A percentile compares a stretch with the other conserved stretches of the same genome.
Evolutionary conservation across 2,888 invertebrate genomes (phyloP).

Genomic region (Alitta virens): DNA sequence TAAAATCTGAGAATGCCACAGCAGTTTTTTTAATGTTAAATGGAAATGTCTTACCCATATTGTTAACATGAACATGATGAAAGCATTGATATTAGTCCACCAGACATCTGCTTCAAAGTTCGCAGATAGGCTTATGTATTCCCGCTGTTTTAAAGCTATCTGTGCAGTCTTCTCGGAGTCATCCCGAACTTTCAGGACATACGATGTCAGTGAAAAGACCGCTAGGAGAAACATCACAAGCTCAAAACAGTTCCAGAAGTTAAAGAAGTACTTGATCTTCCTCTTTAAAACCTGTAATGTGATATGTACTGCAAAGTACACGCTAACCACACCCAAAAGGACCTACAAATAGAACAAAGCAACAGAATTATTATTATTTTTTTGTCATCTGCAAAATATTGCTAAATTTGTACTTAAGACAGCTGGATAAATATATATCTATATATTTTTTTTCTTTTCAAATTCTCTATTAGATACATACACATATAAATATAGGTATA

Average conservation of each 20-base stretch:
- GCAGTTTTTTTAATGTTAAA: neutral
- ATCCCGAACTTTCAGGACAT: constrained; percentile 48
- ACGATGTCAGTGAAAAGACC: constrained; percentile 43
- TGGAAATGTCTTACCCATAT: constrained; percentile 51
- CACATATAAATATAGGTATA: too few species aligned
- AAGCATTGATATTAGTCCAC: constrained; percentile 55
- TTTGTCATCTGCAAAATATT: too few species aligned
- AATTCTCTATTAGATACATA: too few species aligned
- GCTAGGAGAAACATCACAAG: constrained; percentile 42
- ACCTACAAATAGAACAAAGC: too few species aligned
- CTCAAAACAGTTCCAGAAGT: constrained; percentile 54
- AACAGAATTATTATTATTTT: too few species aligned
- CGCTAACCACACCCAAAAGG: constrained; percentile 41
- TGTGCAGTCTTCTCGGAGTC: constrained; percentile 49
- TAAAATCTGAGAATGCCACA: neutral
- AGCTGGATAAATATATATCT: too few species aligned
- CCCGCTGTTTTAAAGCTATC: constrained; percentile 40
- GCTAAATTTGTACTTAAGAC: too few species aligned
- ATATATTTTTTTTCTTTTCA: too few species aligned
- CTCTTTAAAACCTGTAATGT: constrained; percentile 33
- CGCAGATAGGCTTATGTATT: constrained; percentile 40
- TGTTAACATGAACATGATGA: constrained; percentile 58
- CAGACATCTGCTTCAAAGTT: constrained; percentile 50
- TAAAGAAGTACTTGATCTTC: constrained; percentile 39
- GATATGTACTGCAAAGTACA: constrained; percentile 49